phyloP scores from a whole-genome alignment of 2,888 invertebrate species.

The Andrena bicolor region DNA sequence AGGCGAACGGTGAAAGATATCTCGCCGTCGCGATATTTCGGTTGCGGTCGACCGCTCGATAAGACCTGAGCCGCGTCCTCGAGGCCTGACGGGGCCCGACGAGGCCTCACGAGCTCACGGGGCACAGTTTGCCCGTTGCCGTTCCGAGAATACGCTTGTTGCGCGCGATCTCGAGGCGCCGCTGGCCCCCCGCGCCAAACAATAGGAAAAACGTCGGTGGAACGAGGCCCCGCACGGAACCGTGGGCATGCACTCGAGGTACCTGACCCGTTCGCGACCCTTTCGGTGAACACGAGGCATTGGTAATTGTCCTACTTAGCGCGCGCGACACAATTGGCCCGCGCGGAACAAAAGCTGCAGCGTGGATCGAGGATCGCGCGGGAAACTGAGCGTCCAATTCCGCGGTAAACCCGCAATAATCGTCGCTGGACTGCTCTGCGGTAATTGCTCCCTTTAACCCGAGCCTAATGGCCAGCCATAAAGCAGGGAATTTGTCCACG shows the following conservation, averaged over 20 bases:
- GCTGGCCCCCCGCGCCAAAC: background rate
- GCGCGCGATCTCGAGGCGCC: background rate
- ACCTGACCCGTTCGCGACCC: constrained; percentile 19
- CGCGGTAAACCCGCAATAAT: background rate
- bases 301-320: constrained; percentile 12
- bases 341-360: background rate
- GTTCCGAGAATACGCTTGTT: constrained; percentile 18
- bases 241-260: background rate
- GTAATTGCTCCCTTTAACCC: constrained; percentile 8
- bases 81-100: constrained; percentile 12
- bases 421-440: background rate
- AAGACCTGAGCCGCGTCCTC: constrained; percentile 34
- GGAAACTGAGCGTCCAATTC: background rate
- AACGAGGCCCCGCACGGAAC: background rate
- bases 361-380: background rate
- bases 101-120: background rate
- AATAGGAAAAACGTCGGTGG: background rate
- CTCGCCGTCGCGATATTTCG: constrained; percentile 44
- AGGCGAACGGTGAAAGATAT: constrained; percentile 31
- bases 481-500: background rate
- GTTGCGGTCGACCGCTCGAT: constrained; percentile 49
- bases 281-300: background rate
- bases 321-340: background rate
- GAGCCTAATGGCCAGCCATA: background rate
- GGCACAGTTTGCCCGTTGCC: background rate